A percentile compares a stretch with the other conserved stretches of the same genome.
Evolutionary conservation across 2,797 vertebrate species (phyloP).

Genomic region (Sylvia borin): DNA sequence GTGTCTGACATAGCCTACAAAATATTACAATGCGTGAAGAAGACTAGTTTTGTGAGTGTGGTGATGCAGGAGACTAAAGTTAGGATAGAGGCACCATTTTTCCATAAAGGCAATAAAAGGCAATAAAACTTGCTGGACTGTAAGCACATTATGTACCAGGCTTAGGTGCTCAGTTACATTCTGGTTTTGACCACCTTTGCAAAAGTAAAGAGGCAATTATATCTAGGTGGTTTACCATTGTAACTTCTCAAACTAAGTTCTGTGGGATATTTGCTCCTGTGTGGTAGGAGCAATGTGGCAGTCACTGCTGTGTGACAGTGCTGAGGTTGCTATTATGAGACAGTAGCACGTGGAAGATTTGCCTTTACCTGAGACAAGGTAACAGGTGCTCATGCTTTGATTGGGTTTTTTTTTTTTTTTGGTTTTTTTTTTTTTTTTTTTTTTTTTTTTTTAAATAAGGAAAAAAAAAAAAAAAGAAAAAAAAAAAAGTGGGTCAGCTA

Average conservation of each 20-base stretch:
- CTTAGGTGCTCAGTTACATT: neutral
- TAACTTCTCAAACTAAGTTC: neutral
- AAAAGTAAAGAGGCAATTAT: neutral
- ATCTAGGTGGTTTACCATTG: neutral
- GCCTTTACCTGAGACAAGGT: neutral
- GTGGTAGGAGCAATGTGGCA: accelerated
- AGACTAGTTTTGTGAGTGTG: neutral
- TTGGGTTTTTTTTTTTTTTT: too few species aligned
- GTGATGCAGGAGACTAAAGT: neutral
- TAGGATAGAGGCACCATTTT: neutral
- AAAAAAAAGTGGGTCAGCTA: neutral
- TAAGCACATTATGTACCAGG: neutral
- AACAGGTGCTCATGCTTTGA: neutral
- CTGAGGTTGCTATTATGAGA: neutral
- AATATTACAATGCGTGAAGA: neutral
- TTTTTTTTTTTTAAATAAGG: too few species aligned
- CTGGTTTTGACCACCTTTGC: neutral
- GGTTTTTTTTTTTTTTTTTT: too few species aligned
- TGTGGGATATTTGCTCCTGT: neutral
- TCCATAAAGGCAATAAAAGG: too few species aligned
- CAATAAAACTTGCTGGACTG: neutral
- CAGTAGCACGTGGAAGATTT: neutral
- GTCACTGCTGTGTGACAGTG: neutral
- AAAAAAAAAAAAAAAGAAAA: accelerated
- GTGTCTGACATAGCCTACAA: neutral